Evolutionary conservation across 92 coral and sea anemone genomes (phyloP).

Genomic region (Phymanthus crucifer): DNA sequence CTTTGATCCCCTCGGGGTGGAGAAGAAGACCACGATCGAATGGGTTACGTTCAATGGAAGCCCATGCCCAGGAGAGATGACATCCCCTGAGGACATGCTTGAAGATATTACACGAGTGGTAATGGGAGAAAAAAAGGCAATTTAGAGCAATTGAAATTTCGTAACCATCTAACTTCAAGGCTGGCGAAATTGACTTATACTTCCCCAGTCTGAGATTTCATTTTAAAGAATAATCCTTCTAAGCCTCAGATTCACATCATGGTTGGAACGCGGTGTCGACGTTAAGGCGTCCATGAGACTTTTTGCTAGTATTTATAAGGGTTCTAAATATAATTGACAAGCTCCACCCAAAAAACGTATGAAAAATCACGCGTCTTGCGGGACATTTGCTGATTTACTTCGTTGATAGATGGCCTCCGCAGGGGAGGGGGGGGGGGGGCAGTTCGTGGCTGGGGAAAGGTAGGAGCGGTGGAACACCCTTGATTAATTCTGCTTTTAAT

Average conservation of each 20-base stretch:
- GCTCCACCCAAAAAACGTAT: constrained; percentile 21
- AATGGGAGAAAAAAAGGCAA: too few relatives aligned
- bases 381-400: neutral
- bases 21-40: too few relatives aligned
- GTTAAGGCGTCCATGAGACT: constrained; percentile 11
- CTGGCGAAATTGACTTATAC: too few relatives aligned
- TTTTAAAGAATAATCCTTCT: neutral
- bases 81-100: too few relatives aligned
- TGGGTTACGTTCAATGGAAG: too few relatives aligned
- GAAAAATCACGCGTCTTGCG: neutral
- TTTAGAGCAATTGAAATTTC: too few relatives aligned
- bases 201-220: too few relatives aligned
- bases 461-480: constrained; percentile 17
- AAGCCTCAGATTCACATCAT: neutral
- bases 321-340: constrained; percentile 16
- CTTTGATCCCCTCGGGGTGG: neutral
- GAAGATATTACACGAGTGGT: too few relatives aligned
- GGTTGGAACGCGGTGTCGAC: constrained; percentile 12
- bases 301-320: constrained; percentile 16
- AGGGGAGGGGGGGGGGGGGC: too few relatives aligned
- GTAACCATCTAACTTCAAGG: too few relatives aligned
- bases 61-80: too few relatives aligned
- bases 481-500: constrained; percentile 30
- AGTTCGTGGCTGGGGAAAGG: constrained; percentile 37
- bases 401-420: neutral